A percentile compares a stretch with the other conserved stretches of the same genome.
These are phyloP conservation scores for Steatornis caripensis DNA, from an alignment of 2,113 vertebrate species.

Conservation along the genomic window DNA sequence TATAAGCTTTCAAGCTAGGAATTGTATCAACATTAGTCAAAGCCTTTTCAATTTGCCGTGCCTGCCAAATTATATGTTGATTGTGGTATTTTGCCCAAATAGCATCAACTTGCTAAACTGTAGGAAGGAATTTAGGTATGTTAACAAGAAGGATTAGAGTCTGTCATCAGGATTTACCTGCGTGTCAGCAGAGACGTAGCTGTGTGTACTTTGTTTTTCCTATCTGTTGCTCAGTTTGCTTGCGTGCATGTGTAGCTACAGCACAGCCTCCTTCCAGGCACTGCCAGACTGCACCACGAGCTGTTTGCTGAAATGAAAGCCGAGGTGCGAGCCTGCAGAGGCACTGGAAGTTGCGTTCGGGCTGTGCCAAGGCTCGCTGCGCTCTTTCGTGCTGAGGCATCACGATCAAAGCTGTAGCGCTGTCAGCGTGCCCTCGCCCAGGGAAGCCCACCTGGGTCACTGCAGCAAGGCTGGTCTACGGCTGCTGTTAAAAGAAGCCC, in stretches of 20 bases:
- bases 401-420: accelerated
- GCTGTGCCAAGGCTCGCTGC: background rate
- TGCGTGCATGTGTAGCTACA: background rate
- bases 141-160: constrained; percentile 13
- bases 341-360: background rate
- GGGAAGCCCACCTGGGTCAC: background rate
- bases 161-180: background rate
- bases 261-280: background rate
- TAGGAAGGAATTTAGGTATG: background rate
- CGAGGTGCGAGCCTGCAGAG: background rate
- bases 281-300: background rate
- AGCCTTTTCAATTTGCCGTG: constrained; percentile 34
- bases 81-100: constrained; percentile 11
- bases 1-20: constrained; percentile 24
- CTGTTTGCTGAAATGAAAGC: background rate
- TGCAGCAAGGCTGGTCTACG: background rate
- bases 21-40: constrained; percentile 28
- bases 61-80: constrained; percentile 22
- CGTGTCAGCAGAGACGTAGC: background rate
- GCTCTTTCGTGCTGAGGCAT: background rate
- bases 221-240: background rate
- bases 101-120: background rate
- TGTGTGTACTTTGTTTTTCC: background rate
- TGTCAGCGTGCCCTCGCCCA: accelerated
- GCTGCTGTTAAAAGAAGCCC: background rate